Percentiles rank a stretch among this genome's conserved stretches.
Conservation (phyloP, 2,888 invertebrate genomes). For the Anthrax anthrax region DNA sequence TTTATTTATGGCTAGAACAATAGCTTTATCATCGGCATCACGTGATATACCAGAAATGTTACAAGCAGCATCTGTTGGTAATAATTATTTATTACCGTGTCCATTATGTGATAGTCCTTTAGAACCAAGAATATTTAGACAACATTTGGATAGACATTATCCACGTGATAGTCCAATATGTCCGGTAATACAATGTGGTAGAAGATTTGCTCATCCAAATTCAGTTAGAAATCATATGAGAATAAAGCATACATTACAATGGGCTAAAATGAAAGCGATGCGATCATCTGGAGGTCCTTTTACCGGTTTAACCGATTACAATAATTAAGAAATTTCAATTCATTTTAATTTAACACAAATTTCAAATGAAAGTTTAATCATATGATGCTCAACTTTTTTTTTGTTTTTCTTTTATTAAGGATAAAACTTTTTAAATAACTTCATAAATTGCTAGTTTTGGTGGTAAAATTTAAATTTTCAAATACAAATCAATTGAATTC, state of each 20-base stretch:
- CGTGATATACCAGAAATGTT: constrained; percentile 29
- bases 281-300: constrained; percentile 35
- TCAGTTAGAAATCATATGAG: constrained; percentile 80
- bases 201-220: constrained; percentile 68
- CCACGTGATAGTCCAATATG: constrained; percentile 71
- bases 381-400: no score
- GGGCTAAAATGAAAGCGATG: constrained; percentile 69
- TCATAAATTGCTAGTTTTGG: no score
- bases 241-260: constrained; percentile 64
- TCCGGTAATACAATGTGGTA: constrained; percentile 60
- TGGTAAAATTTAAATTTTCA: no score
- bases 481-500: no score
- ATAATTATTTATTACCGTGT: constrained; percentile 40
- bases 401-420: no score
- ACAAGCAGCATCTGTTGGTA: constrained; percentile 29
- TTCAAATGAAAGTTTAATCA: no score
- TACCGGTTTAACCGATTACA: constrained; percentile 33
- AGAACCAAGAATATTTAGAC: constrained; percentile 49
- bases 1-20: constrained; percentile 32
- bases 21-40: constrained; percentile 28
- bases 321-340: constrained; percentile 8
- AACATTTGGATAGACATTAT: constrained; percentile 69
- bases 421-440: no score
- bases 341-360: no score
- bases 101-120: constrained; percentile 58